Evolutionary conservation across 1,140 invertebrate species (phyloP).

Genomic region (Polyergus mexicanus): DNA sequence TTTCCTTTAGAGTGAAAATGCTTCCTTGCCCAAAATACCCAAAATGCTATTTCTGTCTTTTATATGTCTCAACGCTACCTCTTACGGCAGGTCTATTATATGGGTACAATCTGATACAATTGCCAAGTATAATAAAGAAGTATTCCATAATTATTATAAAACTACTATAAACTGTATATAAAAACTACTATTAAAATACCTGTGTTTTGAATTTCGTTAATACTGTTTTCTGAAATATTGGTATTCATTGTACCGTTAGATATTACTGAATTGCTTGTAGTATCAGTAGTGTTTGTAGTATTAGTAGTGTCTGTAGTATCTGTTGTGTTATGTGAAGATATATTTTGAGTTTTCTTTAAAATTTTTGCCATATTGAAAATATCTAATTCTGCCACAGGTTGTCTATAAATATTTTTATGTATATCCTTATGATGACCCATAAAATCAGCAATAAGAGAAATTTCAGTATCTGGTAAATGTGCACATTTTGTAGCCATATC

Average conservation of each 20-base stretch:
- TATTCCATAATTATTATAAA: background rate
- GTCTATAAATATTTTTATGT: slow-evolving; percentile 16
- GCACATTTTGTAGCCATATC: slow-evolving; percentile 17
- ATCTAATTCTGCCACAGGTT: background rate
- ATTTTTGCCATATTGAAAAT: slow-evolving; percentile 9
- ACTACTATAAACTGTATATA: background rate
- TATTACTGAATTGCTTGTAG: background rate
- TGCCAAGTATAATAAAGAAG: too few relatives aligned
- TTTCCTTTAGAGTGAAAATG: too few relatives aligned
- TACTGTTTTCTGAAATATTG: background rate
- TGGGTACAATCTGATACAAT: too few relatives aligned
- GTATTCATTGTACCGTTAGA: background rate
- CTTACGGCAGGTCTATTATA: too few relatives aligned
- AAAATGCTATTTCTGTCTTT: too few relatives aligned
- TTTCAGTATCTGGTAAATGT: slow-evolving; percentile 4
- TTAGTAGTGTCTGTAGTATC: background rate
- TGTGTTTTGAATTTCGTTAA: background rate
- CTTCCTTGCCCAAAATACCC: too few relatives aligned
- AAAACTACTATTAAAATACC: slow-evolving; percentile 7
- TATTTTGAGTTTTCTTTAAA: slow-evolving; percentile 14
- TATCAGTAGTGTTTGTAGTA: background rate
- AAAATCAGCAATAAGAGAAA: slow-evolving; percentile 18
- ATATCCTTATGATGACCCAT: slow-evolving; percentile 21
- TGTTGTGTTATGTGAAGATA: background rate
- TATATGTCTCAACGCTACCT: too few relatives aligned